These are phyloP conservation scores for Neostethus bicornis DNA, from an alignment of 2,797 vertebrate genomes.

Conservation along the genomic window DNA sequence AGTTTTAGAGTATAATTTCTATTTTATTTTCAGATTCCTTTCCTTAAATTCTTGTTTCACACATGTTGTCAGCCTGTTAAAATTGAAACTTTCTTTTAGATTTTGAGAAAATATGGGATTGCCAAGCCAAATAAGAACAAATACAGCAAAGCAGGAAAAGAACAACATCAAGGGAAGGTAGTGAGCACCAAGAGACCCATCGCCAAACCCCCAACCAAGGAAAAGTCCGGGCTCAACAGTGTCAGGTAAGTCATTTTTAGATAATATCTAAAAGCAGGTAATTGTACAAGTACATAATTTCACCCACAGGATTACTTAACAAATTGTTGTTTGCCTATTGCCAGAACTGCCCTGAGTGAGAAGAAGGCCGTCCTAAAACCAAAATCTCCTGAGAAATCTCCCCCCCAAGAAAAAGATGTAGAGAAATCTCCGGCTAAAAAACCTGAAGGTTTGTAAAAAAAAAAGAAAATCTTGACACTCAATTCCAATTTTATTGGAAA, in stretches of 20 bases:
- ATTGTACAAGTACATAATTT: conserved; percentile 1
- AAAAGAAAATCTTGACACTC: background rate
- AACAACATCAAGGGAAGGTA: conserved; percentile 95
- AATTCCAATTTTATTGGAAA: conserved; percentile 5
- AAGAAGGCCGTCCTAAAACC: conserved; percentile 95
- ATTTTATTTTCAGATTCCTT: background rate
- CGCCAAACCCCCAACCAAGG: conserved; percentile 92
- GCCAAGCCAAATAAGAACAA: conserved; percentile 96
- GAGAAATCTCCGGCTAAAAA: conserved; percentile 98
- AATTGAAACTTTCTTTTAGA: conserved; percentile 72
- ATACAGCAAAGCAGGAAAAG: conserved; percentile 94
- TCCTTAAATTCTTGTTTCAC: background rate
- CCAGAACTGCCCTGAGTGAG: conserved; percentile 94
- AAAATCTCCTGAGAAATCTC: conserved; percentile 94
- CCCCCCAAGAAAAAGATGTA: conserved; percentile 94
- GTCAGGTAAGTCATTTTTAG: conserved; percentile 83
- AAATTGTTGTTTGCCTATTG: conserved; percentile 5
- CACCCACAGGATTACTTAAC: background rate
- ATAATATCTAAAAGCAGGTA: background rate
- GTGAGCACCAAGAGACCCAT: conserved; percentile 96
- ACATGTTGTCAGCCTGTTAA: background rate
- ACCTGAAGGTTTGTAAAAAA: conserved; percentile 83
- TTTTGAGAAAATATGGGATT: conserved; percentile 93
- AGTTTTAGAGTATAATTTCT: background rate
- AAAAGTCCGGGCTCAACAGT: conserved; percentile 93